These are phyloP conservation scores for Tetrao urogallus DNA, from an alignment of 2,113 vertebrate genomes.

Conservation along the genomic window DNA sequence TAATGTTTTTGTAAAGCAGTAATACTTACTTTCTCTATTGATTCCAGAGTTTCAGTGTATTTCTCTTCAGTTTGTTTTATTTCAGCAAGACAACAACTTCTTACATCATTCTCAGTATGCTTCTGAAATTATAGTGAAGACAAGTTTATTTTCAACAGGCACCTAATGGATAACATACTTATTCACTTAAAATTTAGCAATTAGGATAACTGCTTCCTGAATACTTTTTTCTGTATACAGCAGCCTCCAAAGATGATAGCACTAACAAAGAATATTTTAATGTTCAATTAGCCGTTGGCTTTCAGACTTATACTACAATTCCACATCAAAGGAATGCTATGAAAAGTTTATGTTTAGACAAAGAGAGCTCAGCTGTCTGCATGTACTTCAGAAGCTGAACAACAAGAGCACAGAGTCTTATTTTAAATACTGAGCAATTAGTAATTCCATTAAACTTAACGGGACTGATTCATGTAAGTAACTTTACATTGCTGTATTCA, in stretches of 20 bases:
- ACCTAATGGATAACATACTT: slow-evolving; percentile 13
- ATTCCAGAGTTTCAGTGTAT: slow-evolving; percentile 96
- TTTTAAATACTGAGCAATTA: slow-evolving; percentile 24
- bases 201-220: slow-evolving; percentile 47
- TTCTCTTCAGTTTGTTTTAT: slow-evolving; percentile 98
- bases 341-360: slow-evolving; percentile 20
- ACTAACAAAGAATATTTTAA: slow-evolving; percentile 21
- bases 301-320: neutral
- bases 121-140: slow-evolving; percentile 83
- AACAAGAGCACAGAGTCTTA: slow-evolving; percentile 13
- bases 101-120: slow-evolving; percentile 91
- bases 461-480: neutral
- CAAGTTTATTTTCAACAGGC: slow-evolving; percentile 35
- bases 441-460: slow-evolving; percentile 19
- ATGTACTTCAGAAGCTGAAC: neutral
- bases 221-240: neutral
- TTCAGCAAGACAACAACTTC: slow-evolving; percentile 93
- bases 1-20: neutral
- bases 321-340: slow-evolving; percentile 19
- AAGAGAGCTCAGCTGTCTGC: neutral
- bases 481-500: neutral
- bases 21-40: slow-evolving; percentile 90
- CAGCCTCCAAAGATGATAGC: slow-evolving; percentile 6
- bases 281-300: slow-evolving; percentile 23
- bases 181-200: slow-evolving; percentile 45